A percentile compares a stretch with the other conserved stretches of the same genome.
These are phyloP conservation scores for Clarias gariepinus DNA, from an alignment of 2,113 vertebrate species.

Conservation along the genomic window DNA sequence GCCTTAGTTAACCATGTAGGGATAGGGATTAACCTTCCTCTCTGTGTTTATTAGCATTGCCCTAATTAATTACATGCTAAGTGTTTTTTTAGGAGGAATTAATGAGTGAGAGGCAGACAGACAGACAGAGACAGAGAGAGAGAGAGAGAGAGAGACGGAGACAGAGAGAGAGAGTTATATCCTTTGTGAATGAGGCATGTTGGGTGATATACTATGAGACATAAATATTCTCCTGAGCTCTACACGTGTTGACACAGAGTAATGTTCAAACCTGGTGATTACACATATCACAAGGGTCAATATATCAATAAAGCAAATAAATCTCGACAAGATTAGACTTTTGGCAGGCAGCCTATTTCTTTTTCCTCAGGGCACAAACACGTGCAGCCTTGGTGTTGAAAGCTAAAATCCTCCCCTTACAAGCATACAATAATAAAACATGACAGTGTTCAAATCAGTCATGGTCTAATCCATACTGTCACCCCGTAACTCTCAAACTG, in stretches of 20 bases:
- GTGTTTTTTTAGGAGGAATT: not conserved
- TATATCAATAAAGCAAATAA: conserved; percentile 59
- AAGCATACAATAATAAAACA: not conserved
- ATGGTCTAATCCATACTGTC: not conserved
- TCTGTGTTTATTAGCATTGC: not conserved
- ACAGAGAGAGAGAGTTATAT: not conserved
- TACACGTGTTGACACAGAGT: conserved; percentile 39
- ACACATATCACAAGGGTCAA: conserved; percentile 50
- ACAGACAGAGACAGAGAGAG: not conserved
- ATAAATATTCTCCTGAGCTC: conserved; percentile 35
- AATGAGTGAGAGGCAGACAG: not conserved
- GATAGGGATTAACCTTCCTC: not conserved
- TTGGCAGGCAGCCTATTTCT: conserved; percentile 51
- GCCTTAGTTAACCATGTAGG: not conserved
- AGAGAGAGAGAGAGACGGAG: not conserved
- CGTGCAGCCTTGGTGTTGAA: not conserved
- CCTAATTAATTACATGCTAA: not conserved
- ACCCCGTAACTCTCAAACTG: not conserved
- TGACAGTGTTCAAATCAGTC: not conserved
- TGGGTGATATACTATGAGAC: conserved; percentile 2
- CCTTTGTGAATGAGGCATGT: not conserved
- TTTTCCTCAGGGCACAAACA: not conserved
- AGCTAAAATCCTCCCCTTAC: not conserved
- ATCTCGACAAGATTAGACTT: conserved; percentile 49
- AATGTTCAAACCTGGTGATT: conserved; percentile 38